Base-by-base conservation (phyloP, 2,888 invertebrate genomes). In the Malachius bipustulatus region DNA sequence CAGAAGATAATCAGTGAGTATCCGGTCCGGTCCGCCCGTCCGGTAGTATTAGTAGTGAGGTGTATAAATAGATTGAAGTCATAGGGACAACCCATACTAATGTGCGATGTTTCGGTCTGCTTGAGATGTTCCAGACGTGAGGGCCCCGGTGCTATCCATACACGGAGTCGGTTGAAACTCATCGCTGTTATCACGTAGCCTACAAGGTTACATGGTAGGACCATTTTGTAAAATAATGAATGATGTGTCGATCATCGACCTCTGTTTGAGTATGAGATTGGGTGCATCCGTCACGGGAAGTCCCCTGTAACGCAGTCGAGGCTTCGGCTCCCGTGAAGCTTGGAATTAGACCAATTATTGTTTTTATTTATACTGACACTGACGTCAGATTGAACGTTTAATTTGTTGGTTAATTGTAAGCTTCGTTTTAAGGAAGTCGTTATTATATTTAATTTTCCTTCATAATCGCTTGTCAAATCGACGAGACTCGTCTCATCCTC, bases 121-220 rank as follows among this genome's bases (percentile, higher is more conserved):
- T 65, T 65, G 63, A 63, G 64, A 63, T 65, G 65, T 65, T 65
- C 59, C 64, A 65, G 65, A 62, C 58, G 53, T 55, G 59, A 56
- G 57, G 59, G 55, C 58, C 46, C 60, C 58, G 53, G 55, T 49
- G 56, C 55, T 58, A 54, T 55, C 56, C 57, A 52, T 54, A 49
- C 51, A 47, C 54, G 58, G 59, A 58, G 53, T 57, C 48, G 6
- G n/a, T 19, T 51, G 54, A 44, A 30, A 33, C 44, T 48, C 47
- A 47, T 45, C 49, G 59, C 58, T 57, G 57, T 59, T 56, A 56
- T 57, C n/a, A n/a, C 55, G 51, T 52, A 54, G 53, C 56, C 55
- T 54, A 46, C 56, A 56, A 56, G 59, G 61, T 63, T 62, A 60
- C 60, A 60, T 59, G 63, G 63, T 63, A 64, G 62, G 63, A 63